Evolutionary conservation across 2,888 invertebrate species (phyloP), one percentile per base, ranked within the genome.

Genomic region (Caradrina kadenii): DNA sequence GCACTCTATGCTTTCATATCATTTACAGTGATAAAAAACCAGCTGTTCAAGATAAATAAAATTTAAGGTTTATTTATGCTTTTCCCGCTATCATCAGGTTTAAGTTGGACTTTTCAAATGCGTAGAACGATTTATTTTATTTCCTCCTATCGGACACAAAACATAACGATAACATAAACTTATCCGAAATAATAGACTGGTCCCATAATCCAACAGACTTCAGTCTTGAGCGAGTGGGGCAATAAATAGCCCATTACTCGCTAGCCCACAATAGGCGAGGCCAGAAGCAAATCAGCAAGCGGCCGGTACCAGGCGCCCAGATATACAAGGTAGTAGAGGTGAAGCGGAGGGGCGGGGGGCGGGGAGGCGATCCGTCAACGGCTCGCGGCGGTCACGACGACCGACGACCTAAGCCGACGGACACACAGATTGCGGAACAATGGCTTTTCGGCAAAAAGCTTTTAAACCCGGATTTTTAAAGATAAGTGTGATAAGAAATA

Each of bases 311-410:
- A 88, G 90, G 87, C 83, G 75, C 77, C 79, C 86, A 88, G 87
- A 87, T 81, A 85, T 83, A 80, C 81, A 88, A 88, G 88, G 90
- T 85, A 82, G 87, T 79, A 74, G 76, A 79, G 84, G 61, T 26
- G 69, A 68, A 71, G 82, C 76, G 87, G 80, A 65, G 79, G 63
- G 63, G 81, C 76, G 86, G 80, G 78, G 78, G 76, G 63, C 67
- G 73, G 73, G 78, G 76, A 80, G 85, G 82, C 85, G 85, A 90
- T 91, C 89, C 90, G 92, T 92, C 93, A 90, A 90, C 91, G 91
- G 93, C 94, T 94, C 87, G 93, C 89, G 95, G 94, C 95, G 86
- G 81, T 94, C 95, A 95, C 95, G 94, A 91, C 89, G 86, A 81
- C 85, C 81, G 81, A 76, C 84, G 85, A 82, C 86, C 87, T 90